Evolutionary conservation across 37 sponge, comb jelly and placozoan genomes (phyloP).

Genomic region (Petrosia ficiformis): DNA sequence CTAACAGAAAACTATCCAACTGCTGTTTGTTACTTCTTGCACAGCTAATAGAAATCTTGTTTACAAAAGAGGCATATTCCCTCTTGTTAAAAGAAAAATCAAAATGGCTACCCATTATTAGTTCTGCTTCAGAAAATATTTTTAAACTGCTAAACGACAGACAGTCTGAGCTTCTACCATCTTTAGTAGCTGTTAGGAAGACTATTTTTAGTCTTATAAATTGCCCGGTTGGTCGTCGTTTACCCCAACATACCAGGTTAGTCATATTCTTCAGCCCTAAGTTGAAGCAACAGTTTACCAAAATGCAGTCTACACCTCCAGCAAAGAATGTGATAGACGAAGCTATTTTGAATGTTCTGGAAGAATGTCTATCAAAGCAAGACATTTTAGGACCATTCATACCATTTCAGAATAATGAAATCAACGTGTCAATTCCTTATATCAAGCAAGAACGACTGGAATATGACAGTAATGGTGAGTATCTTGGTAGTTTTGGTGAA

Average conservation of each 20-base stretch:
- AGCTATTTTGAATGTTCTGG: neutral
- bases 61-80: conserved; percentile 7
- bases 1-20: neutral
- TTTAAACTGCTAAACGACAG: neutral
- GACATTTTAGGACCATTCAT: neutral
- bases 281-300: neutral
- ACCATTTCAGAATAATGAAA: neutral
- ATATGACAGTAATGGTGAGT: no score
- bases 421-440: no score
- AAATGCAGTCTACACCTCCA: neutral
- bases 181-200: neutral
- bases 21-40: neutral
- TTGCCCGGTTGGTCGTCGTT: no score
- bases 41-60: conserved; percentile 11
- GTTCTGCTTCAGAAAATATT: neutral
- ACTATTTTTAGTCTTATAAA: neutral
- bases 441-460: no score
- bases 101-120: conserved; percentile 13
- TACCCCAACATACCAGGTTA: no score
- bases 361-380: neutral
- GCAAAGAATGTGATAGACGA: neutral
- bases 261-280: no score
- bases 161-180: neutral
- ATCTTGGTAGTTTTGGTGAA: no score
- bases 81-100: neutral